Evolutionary conservation across 2,888 invertebrate species (phyloP).

Genomic region (Noctuana brunneofusca): DNA sequence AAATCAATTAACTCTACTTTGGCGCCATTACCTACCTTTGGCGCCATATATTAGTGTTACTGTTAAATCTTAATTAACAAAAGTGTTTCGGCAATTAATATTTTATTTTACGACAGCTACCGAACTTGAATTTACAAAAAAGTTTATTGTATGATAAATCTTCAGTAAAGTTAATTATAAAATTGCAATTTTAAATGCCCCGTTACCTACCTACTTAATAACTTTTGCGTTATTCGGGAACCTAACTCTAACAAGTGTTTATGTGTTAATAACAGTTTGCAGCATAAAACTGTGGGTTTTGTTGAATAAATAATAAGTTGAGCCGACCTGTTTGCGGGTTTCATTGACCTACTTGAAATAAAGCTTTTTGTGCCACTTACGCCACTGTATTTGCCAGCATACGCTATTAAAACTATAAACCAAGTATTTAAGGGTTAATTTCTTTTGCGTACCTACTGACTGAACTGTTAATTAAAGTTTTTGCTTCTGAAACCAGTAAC

Average conservation of each 20-base stretch:
- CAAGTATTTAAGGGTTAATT: neutral
- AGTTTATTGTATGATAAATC: neutral
- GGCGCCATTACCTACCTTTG: too few species aligned
- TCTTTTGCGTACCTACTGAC: too few species aligned
- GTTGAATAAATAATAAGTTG: constrained; percentile 8
- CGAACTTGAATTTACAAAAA: neutral
- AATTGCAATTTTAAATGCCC: neutral
- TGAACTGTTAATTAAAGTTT: too few species aligned
- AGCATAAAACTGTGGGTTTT: neutral
- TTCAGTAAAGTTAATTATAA: neutral
- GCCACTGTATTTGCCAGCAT: neutral
- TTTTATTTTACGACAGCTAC: neutral
- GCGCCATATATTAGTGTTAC: too few species aligned
- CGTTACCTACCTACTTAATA: neutral
- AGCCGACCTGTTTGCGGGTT: constrained; percentile 1
- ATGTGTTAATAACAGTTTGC: constrained; percentile 2
- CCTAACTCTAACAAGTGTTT: neutral
- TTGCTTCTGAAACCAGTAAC: too few species aligned
- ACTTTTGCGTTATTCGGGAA: neutral
- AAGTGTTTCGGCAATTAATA: too few species aligned
- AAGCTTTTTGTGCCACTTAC: neutral
- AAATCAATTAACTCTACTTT: too few species aligned
- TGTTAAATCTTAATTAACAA: too few species aligned
- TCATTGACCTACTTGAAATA: constrained; percentile 1
- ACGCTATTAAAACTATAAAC: neutral